Evolutionary conservation across 2,113 vertebrate species (phyloP).

Genomic region (Myotis davidii): DNA sequence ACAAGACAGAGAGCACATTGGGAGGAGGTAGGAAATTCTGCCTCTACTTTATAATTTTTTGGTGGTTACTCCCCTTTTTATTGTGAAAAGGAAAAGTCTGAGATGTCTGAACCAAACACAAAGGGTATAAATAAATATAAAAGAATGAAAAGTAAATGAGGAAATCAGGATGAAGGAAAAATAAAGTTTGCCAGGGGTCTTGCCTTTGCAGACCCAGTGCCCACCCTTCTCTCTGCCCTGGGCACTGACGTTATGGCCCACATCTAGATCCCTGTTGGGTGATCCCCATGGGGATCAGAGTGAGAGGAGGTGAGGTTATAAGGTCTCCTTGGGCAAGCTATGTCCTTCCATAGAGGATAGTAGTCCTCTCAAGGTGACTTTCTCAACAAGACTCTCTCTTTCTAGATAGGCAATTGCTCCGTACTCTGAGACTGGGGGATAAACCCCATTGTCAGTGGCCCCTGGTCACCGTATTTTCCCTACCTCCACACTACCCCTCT

Average conservation of each 20-base stretch:
- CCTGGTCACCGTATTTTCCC: background rate
- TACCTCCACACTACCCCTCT: background rate
- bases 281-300: background rate
- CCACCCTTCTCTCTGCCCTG: background rate
- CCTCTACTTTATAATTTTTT: background rate
- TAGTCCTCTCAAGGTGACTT: background rate
- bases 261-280: background rate
- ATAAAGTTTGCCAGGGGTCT: background rate
- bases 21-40: background rate
- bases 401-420: background rate
- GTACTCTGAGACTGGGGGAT: background rate
- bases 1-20: background rate
- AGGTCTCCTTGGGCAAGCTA: background rate
- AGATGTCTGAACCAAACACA: background rate
- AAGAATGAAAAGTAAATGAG: background rate
- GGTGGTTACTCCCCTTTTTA: background rate
- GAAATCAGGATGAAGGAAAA: background rate
- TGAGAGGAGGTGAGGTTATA: background rate
- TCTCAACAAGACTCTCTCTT: background rate
- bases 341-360: background rate
- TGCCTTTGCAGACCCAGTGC: background rate
- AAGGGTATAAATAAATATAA: background rate
- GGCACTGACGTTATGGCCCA: no score
- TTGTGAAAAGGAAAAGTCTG: constrained; percentile 24
- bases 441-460: background rate